Evolutionary conservation across 2,113 vertebrate genomes (phyloP).

Genomic region (Macroglossus sobrinus): DNA sequence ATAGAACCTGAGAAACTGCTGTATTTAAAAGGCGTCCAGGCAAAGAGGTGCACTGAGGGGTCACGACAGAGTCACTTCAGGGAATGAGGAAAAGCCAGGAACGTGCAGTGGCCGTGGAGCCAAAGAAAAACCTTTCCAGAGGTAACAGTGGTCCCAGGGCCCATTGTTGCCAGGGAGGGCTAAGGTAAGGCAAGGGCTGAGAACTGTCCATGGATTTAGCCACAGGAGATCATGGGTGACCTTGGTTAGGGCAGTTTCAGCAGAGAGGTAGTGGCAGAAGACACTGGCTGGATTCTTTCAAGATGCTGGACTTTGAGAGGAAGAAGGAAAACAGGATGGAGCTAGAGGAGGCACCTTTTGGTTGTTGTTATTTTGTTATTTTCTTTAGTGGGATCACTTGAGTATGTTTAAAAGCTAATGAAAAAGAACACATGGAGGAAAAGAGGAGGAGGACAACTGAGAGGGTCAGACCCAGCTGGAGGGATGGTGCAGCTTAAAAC

Average conservation of each 20-base stretch:
- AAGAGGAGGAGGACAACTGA: neutral
- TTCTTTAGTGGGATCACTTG: neutral
- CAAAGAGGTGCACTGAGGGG: neutral
- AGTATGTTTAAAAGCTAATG: neutral
- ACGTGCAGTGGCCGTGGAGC: fast-evolving
- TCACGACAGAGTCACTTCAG: neutral
- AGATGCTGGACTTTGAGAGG: neutral
- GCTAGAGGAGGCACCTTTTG: neutral
- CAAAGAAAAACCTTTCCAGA: neutral
- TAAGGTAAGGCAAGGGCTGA: neutral
- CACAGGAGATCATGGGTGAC: neutral
- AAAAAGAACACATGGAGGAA: neutral
- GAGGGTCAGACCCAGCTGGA: neutral
- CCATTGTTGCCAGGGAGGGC: neutral
- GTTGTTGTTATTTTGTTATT: neutral
- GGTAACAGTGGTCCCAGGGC: fast-evolving
- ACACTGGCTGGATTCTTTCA: neutral
- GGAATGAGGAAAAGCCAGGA: neutral
- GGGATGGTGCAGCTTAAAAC: neutral
- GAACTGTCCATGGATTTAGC: neutral
- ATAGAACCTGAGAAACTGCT: neutral
- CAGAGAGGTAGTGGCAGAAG: neutral
- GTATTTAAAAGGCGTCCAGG: neutral
- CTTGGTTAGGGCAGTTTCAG: neutral
- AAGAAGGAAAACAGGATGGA: neutral